Evolutionary conservation across 2,797 vertebrate species (phyloP).

Genomic region (Spea hammondii): DNA sequence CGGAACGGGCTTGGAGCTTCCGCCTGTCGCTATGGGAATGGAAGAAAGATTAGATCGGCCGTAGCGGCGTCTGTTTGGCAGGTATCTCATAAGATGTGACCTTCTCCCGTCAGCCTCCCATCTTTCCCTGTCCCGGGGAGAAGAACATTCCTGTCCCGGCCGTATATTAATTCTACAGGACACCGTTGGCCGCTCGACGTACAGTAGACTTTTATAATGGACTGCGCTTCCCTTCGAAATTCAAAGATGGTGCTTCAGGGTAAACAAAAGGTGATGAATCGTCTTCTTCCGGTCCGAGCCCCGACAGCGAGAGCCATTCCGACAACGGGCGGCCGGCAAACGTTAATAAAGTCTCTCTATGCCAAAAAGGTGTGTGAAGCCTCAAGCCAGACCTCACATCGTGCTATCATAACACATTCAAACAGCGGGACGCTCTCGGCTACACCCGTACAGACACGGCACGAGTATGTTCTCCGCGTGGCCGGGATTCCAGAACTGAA

Average conservation of each 20-base stretch:
- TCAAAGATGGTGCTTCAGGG: too few relatives aligned
- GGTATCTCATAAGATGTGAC: conserved; percentile 9
- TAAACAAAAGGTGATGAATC: too few relatives aligned
- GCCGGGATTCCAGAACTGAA: conserved; percentile 14
- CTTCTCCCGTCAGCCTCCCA: background rate
- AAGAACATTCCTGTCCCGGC: too few relatives aligned
- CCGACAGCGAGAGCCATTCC: too few relatives aligned
- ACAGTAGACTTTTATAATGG: too few relatives aligned
- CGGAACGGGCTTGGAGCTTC: background rate
- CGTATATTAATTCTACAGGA: too few relatives aligned
- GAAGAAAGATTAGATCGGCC: conserved; percentile 21
- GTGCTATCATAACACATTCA: too few relatives aligned
- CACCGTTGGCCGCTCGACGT: too few relatives aligned
- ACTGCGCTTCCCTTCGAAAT: too few relatives aligned
- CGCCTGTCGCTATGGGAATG: conserved; percentile 26
- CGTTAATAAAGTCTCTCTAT: background rate
- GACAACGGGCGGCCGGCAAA: background rate
- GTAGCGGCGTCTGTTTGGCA: conserved; percentile 3
- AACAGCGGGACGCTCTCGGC: conserved; percentile 15
- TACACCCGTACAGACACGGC: background rate
- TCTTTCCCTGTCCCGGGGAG: background rate
- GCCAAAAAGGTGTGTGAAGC: background rate
- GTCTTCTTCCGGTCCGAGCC: too few relatives aligned
- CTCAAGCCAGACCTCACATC: too few relatives aligned
- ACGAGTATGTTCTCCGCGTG: background rate